phyloP scores from a whole-genome alignment of 2,888 invertebrate species.

The Scaptomyza parva region DNA sequence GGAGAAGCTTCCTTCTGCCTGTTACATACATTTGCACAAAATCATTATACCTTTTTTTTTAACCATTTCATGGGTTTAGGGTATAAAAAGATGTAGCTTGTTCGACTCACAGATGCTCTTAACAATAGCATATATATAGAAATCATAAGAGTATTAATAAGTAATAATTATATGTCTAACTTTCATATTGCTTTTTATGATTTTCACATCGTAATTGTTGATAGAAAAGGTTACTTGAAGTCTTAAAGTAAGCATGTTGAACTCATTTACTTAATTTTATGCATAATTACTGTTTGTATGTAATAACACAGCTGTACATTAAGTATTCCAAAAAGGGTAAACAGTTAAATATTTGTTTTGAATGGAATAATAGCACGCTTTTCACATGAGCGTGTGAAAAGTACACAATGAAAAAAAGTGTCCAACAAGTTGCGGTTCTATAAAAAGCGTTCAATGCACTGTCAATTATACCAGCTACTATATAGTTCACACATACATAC shows the following conservation, averaged over 20 bases:
- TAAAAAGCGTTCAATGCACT: constrained; percentile 58
- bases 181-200: no score
- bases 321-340: constrained; percentile 42
- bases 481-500: not conserved
- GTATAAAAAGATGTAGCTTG: not conserved
- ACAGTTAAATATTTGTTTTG: constrained; percentile 68
- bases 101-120: not conserved
- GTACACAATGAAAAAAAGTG: constrained; percentile 54
- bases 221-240: no score
- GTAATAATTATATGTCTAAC: no score
- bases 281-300: not conserved
- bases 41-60: no score
- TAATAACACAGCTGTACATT: constrained; percentile 1
- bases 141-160: no score
- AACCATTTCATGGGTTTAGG: no score
- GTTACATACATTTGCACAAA: no score
- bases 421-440: constrained; percentile 16
- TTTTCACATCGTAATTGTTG: no score
- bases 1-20: no score
- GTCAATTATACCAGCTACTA: constrained; percentile 4
- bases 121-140: no score
- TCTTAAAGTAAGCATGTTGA: not conserved
- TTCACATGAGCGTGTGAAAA: constrained; percentile 74
- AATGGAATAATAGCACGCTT: constrained; percentile 69
- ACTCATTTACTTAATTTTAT: constrained; percentile 1